phyloP scores from a whole-genome alignment of 2,797 vertebrate genomes.

The Sitta carolinensis region DNA sequence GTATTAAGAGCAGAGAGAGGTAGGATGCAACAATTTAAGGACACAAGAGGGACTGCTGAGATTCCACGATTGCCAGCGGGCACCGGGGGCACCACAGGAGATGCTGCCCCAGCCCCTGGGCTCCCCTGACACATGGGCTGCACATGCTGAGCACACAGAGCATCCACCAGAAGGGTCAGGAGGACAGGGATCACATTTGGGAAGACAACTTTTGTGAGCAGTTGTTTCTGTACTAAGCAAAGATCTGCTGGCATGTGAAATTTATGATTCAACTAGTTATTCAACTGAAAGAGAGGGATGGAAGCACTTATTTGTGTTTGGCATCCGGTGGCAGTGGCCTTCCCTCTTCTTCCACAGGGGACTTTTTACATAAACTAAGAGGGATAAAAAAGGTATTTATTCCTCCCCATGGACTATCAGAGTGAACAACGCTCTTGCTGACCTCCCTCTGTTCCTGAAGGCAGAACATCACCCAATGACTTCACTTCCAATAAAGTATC shows the following conservation, averaged over 20 bases:
- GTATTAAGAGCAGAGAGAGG: neutral
- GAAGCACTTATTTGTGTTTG: neutral
- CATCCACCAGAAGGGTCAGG: neutral
- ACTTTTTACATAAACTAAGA: neutral
- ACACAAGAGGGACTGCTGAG: neutral
- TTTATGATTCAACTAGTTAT: neutral
- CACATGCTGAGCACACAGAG: neutral
- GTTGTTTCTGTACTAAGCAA: neutral
- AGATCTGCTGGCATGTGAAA: neutral
- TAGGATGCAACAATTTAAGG: neutral
- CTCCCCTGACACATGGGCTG: neutral
- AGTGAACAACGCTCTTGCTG: neutral
- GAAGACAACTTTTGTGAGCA: neutral
- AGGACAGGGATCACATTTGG: neutral
- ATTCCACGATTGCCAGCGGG: accelerated
- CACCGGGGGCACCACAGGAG: neutral
- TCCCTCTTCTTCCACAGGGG: neutral
- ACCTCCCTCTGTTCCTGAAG: neutral
- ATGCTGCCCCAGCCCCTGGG: neutral
- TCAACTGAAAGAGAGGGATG: neutral
- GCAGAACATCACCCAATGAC: neutral
- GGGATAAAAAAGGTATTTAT: neutral
- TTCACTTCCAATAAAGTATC: neutral
- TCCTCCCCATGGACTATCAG: neutral
- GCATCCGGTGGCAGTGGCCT: neutral